Percentiles rank a stretch among this genome's conserved stretches.
Evolutionary conservation across 2,113 vertebrate genomes (phyloP).

Genomic region (Oreocharis arfaki): DNA sequence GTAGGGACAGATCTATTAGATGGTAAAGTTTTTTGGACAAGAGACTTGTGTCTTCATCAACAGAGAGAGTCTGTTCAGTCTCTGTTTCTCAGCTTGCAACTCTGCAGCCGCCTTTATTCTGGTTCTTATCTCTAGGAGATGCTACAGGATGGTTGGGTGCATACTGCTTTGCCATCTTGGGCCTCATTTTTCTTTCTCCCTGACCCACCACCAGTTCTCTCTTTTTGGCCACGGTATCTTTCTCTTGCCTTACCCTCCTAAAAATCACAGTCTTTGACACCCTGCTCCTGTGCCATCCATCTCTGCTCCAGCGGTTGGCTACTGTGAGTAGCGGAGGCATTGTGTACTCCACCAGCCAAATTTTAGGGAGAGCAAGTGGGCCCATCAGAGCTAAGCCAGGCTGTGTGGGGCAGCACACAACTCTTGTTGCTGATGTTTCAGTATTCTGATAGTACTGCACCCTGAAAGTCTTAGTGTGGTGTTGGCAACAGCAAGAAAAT

Average conservation of each 20-base stretch:
- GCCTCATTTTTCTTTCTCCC: not conserved
- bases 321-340: fast-evolving
- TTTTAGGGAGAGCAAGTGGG: not conserved
- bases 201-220: not conserved
- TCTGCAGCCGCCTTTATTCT: not conserved
- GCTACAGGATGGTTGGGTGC: not conserved
- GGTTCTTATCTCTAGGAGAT: not conserved
- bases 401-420: not conserved
- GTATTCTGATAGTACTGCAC: not conserved
- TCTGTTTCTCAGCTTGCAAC: not conserved
- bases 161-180: not conserved
- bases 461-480: not conserved
- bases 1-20: not conserved
- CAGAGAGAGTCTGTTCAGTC: not conserved
- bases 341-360: not conserved
- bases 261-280: not conserved
- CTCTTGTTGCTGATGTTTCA: not conserved
- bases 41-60: not conserved
- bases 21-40: not conserved
- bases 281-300: not conserved
- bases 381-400: not conserved
- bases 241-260: not conserved
- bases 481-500: not conserved
- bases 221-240: not conserved
- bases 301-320: not conserved